Conservation (phyloP, 1,140 invertebrate genomes). For the Delia radicum region DNA sequence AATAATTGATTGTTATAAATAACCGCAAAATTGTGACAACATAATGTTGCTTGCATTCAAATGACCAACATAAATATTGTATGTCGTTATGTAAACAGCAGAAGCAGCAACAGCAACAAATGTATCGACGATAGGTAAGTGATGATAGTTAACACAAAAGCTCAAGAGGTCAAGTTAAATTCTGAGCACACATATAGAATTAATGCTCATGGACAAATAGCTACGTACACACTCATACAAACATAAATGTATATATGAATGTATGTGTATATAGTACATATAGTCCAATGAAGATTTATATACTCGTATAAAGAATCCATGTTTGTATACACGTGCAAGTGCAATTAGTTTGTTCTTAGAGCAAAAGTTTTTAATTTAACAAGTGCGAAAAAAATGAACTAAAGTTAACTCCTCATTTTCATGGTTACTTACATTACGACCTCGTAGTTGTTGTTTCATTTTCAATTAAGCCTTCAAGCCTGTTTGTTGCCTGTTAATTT, state of each 20-base stretch:
- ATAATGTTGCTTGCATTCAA: too few species aligned
- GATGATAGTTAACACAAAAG: background rate
- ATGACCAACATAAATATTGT: too few species aligned
- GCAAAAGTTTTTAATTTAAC: background rate
- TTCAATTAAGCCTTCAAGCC: background rate
- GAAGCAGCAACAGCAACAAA: background rate
- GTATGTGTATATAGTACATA: too few species aligned
- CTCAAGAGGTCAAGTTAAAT: background rate
- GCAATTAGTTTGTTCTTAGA: background rate
- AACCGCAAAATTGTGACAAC: too few species aligned
- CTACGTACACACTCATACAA: background rate
- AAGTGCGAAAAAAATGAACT: background rate
- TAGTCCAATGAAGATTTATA: too few species aligned
- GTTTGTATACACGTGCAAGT: background rate
- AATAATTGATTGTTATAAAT: too few species aligned
- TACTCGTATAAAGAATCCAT: too few species aligned
- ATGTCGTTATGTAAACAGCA: too few species aligned
- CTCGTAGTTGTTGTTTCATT: background rate
- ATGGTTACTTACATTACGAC: background rate
- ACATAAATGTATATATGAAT: background rate
- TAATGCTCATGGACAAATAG: background rate
- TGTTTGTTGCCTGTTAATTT: background rate
- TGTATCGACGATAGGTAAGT: background rate
- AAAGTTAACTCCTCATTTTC: background rate
- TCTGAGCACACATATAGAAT: background rate